Base-by-base conservation (phyloP, 2,113 vertebrate species). In the Lipotes vexillifer region DNA sequence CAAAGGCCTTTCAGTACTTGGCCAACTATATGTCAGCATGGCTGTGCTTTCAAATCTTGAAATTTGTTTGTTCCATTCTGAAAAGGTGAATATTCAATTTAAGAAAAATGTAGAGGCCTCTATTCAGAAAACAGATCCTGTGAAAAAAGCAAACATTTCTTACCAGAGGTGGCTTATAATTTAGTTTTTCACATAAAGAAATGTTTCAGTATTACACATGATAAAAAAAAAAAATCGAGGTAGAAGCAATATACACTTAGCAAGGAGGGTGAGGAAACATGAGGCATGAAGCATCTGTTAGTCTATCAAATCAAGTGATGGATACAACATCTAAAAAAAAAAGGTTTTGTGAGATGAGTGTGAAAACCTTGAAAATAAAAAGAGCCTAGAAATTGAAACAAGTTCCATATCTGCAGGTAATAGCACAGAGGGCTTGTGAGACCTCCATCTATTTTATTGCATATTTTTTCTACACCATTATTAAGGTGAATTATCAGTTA, bases 281-380 rank as follows among this genome's bases (percentile, higher is more conserved):
- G 61, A 93, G 72, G 55, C 46, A 74, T 31, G 66, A 86, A 82
- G 25, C 66, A 93, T 90, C 94, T 97, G 80, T 38, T 90, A 85
- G 36, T 74, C 71, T 94, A n/a, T 82, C 75, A 94, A 77, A 95
- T 93, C 31, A 92, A 87, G 38, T 89, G 23, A 93, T 80, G 36
- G 41, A 71, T 52, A 36, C 5, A 90, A 49, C 31, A 94, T 59
- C 63, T 84, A 29, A 87, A 80, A 87, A 80, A 52, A 31, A 75
- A 55, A 29, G 10, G 2, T 21, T 93, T 88, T 94, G 23, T 49
- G 38, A 93, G 41, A 92, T 81, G 38, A 87, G 5, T 23, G 23
- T 49, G 44, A 93, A 94, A 97, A 46, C 14, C 21, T 88, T 63
- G 25, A 74, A 90, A 81, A 88, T 52, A 20, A 72, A 72, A 85